These are phyloP conservation scores for Sesia bembeciformis DNA, from an alignment of 2,888 invertebrate genomes.

Conservation along the genomic window DNA sequence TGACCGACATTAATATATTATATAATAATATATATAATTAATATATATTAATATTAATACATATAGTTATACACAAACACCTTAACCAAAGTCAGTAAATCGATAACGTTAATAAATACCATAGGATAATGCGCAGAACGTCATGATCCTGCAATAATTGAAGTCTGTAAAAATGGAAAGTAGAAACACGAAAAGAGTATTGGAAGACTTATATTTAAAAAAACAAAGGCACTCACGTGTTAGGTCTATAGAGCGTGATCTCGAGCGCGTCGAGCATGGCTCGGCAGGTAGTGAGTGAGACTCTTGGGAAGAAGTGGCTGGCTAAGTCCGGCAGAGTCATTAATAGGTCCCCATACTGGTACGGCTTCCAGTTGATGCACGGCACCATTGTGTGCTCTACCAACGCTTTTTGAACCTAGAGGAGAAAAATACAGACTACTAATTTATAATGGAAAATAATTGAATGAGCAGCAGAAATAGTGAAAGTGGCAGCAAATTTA, in stretches of 20 bases:
- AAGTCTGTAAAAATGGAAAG: neutral
- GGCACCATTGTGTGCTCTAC: constrained; percentile 88
- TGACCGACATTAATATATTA: too few species aligned
- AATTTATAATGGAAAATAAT: too few species aligned
- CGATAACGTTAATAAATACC: too few species aligned
- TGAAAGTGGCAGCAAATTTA: too few species aligned
- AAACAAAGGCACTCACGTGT: constrained; percentile 77
- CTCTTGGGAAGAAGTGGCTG: constrained; percentile 85
- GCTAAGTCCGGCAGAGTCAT: constrained; percentile 89
- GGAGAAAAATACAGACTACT: too few species aligned
- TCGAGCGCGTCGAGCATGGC: constrained; percentile 87
- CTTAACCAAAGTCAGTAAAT: too few species aligned
- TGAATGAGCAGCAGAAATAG: too few species aligned
- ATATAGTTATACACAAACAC: too few species aligned
- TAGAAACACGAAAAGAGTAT: neutral
- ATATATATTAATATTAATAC: too few species aligned
- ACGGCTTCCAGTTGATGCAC: constrained; percentile 91
- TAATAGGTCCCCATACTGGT: constrained; percentile 85
- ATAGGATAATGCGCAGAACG: too few species aligned
- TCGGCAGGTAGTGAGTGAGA: constrained; percentile 82
- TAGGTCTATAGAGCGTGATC: constrained; percentile 87
- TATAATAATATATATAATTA: too few species aligned
- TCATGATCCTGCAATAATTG: neutral
- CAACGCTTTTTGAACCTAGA: constrained; percentile 82
- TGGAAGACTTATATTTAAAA: neutral